These are phyloP conservation scores for Podargus strigoides DNA, from an alignment of 2,797 vertebrate genomes.

Conservation along the genomic window DNA sequence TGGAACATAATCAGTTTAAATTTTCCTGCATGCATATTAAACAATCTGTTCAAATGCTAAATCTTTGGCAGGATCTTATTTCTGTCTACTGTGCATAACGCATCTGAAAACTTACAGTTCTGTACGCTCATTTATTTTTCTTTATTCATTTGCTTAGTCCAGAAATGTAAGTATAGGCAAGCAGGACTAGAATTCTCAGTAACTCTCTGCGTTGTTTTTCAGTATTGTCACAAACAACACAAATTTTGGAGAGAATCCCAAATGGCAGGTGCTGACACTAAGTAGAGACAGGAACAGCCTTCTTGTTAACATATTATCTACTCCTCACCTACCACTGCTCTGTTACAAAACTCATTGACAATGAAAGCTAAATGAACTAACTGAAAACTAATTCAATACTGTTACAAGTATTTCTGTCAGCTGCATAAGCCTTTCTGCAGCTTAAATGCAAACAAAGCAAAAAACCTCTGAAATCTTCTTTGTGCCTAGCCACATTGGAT, in stretches of 20 bases:
- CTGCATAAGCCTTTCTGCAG: not conserved
- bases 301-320: constrained; percentile 62
- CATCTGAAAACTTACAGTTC: not conserved
- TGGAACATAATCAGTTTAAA: not conserved
- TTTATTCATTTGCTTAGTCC: not conserved
- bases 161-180: not conserved
- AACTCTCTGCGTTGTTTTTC: constrained; percentile 9
- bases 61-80: not conserved
- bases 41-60: not conserved
- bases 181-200: not conserved
- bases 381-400: constrained; percentile 20
- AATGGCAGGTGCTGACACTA: constrained; percentile 62
- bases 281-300: constrained; percentile 57
- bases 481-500: not conserved
- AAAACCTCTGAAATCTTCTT: not conserved
- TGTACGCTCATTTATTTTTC: not conserved
- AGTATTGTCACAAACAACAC: constrained; percentile 28
- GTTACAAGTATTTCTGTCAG: constrained; percentile 10
- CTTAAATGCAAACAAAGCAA: not conserved
- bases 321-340: constrained; percentile 56
- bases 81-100: not conserved
- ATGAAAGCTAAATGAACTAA: constrained; percentile 50
- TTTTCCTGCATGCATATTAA: not conserved
- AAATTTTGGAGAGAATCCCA: constrained; percentile 61
- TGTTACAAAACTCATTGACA: constrained; percentile 60